Percentiles rank a stretch among this genome's conserved stretches.
Evolutionary conservation across 2,797 vertebrate species (phyloP).

Genomic region (Nannoperca australis): DNA sequence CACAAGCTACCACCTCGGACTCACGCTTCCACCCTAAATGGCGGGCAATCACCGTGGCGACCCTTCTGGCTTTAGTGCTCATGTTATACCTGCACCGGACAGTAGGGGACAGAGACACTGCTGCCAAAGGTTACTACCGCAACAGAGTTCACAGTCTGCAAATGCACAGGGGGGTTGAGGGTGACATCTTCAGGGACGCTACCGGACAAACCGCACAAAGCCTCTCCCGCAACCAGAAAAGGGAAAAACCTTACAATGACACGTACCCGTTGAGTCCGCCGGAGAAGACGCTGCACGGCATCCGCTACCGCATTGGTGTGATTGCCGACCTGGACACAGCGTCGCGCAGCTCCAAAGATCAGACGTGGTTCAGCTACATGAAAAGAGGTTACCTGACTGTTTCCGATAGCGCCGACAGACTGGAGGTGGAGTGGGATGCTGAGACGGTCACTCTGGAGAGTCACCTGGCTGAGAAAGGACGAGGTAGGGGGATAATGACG

Average conservation of each 20-base stretch:
- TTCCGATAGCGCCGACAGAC: constrained; percentile 85
- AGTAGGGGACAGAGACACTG: constrained; percentile 41
- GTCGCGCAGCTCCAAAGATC: constrained; percentile 85
- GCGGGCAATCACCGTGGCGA: constrained; percentile 87
- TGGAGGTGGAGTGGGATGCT: constrained; percentile 92
- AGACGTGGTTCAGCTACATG: constrained; percentile 97
- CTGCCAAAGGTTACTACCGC: constrained; percentile 32
- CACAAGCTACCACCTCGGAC: constrained; percentile 83
- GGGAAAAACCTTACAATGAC: constrained; percentile 89
- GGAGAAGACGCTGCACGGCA: constrained; percentile 85
- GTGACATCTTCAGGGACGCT: constrained; percentile 10
- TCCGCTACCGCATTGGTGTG: constrained; percentile 92
- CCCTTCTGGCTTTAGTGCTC: constrained; percentile 83
- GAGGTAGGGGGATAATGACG: constrained; percentile 74
- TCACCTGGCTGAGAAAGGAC: constrained; percentile 94
- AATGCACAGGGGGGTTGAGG: constrained; percentile 10
- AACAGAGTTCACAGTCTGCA: constrained; percentile 45
- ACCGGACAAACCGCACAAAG: constrained; percentile 33
- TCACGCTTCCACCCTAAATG: constrained; percentile 93
- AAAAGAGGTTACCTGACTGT: constrained; percentile 91
- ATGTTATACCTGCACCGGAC: constrained; percentile 87
- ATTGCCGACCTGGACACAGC: constrained; percentile 94
- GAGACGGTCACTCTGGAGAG: constrained; percentile 87
- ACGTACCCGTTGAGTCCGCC: constrained; percentile 92
- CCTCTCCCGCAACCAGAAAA: constrained; percentile 42